Conservation (phyloP, 2,888 invertebrate genomes). For the Pachliopta kotzebuea region DNA sequence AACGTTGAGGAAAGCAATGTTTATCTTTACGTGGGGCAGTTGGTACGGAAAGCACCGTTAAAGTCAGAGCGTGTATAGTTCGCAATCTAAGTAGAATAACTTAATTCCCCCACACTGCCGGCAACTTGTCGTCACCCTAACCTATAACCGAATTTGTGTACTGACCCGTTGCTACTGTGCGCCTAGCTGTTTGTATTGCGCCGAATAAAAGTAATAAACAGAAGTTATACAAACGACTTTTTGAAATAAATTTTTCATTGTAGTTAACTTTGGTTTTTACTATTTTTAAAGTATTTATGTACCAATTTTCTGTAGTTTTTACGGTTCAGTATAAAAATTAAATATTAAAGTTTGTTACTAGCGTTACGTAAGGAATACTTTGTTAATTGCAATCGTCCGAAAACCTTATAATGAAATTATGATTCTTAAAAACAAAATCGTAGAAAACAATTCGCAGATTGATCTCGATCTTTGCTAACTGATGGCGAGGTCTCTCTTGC, state of each 20-base stretch:
- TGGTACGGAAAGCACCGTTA: neutral
- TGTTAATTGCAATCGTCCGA: too few species aligned
- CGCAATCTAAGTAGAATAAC: slow-evolving; percentile 8
- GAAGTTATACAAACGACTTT: slow-evolving; percentile 8
- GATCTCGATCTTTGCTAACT: too few species aligned
- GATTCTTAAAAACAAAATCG: too few species aligned
- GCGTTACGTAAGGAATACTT: too few species aligned
- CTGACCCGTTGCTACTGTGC: slow-evolving; percentile 2
- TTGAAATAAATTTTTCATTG: neutral
- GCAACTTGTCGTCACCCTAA: slow-evolving; percentile 1
- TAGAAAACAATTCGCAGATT: too few species aligned
- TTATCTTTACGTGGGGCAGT: neutral
- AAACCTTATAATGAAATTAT: too few species aligned
- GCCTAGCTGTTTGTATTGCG: neutral
- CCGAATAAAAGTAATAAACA: slow-evolving; percentile 8
- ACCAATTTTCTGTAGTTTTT: neutral
- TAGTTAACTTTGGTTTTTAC: neutral
- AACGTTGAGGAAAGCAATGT: slow-evolving; percentile 13
- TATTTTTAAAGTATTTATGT: neutral
- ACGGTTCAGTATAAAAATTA: too few species aligned
- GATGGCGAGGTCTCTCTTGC: too few species aligned
- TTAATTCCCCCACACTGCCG: slow-evolving; percentile 2
- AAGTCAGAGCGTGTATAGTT: slow-evolving; percentile 6
- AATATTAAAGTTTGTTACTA: too few species aligned
- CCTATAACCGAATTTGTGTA: slow-evolving; percentile 14